These are phyloP conservation scores for Ciconia stormi DNA, from an alignment of 2,113 vertebrate genomes.

Conservation along the genomic window DNA sequence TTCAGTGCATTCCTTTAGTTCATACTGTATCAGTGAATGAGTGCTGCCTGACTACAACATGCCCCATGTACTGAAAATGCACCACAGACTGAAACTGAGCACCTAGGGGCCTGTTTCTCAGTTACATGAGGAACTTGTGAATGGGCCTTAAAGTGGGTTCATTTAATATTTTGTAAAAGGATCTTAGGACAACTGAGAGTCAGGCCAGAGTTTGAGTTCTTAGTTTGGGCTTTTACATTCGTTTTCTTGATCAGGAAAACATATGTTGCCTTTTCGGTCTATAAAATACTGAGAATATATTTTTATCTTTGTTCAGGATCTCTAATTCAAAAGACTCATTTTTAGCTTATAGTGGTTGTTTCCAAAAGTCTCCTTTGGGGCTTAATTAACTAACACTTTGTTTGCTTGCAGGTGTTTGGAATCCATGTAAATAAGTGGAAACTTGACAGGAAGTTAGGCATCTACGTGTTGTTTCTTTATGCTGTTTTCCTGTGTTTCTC, in stretches of 20 bases:
- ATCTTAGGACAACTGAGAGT: not conserved
- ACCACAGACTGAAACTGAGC: not conserved
- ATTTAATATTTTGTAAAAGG: not conserved
- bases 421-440: constrained; percentile 95
- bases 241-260: not conserved
- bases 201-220: not conserved
- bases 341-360: not conserved
- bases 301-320: not conserved
- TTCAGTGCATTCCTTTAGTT: not conserved
- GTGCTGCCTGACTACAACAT: not conserved
- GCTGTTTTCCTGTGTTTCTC: constrained; percentile 95
- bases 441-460: constrained; percentile 89
- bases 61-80: not conserved
- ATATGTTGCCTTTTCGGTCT: not conserved
- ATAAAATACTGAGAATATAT: not conserved
- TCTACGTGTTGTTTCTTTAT: constrained; percentile 89
- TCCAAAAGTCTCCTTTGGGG: not conserved
- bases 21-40: not conserved
- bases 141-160: not conserved
- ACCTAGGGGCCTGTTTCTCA: not conserved
- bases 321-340: not conserved
- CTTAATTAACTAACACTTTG: not conserved
- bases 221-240: not conserved
- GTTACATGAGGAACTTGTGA: not conserved
- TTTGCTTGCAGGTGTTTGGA: constrained; percentile 83